Evolutionary conservation across 1,140 invertebrate species (phyloP).

Genomic region (Bradynema listronoti): DNA sequence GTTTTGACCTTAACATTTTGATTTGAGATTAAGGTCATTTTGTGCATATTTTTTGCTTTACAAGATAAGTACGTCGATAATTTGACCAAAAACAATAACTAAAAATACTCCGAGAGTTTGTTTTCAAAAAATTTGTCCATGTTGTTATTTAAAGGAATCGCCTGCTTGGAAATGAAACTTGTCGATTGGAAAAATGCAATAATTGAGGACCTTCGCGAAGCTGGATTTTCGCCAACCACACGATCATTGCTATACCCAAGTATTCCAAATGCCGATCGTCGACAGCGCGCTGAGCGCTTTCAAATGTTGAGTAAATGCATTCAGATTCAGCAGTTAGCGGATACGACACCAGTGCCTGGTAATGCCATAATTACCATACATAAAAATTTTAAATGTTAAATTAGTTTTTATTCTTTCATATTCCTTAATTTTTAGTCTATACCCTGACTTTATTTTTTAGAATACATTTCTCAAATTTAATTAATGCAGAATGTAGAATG

Average conservation of each 20-base stretch:
- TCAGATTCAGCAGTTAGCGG: not conserved
- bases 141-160: constrained; percentile 17
- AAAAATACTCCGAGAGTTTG: constrained; percentile 5
- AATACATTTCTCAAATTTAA: no score
- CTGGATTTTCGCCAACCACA: constrained; percentile 5
- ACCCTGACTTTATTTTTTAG: no score
- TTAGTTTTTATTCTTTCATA: no score
- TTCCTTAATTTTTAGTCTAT: no score
- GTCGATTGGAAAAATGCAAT: constrained; percentile 21
- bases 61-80: no score
- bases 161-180: constrained; percentile 34
- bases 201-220: constrained; percentile 18
- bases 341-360: constrained; percentile 7
- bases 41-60: no score
- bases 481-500: no score
- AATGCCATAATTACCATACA: constrained; percentile 1
- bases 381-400: not conserved
- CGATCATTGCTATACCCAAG: constrained; percentile 26
- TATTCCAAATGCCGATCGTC: constrained; percentile 2
- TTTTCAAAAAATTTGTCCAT: constrained; percentile 4
- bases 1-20: no score
- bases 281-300: not conserved
- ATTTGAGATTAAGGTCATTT: no score
- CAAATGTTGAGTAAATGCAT: constrained; percentile 19
- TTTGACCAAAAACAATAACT: no score